Evolutionary conservation across 2,888 invertebrate genomes (phyloP).

Genomic region (Drosophila fulvimacula): DNA sequence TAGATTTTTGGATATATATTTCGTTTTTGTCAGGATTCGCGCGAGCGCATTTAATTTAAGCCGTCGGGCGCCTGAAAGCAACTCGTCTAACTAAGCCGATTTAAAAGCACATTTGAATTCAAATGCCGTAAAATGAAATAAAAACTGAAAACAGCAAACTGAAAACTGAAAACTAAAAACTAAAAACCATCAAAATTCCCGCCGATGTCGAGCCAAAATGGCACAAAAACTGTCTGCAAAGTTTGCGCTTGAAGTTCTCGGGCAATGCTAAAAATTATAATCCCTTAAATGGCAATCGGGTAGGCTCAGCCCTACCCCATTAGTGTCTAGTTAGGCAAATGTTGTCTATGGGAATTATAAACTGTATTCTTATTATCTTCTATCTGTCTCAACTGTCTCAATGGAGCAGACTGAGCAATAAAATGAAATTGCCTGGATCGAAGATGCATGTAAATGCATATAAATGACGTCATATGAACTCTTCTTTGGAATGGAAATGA

Average conservation of each 20-base stretch:
- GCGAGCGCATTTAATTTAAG: slow-evolving; percentile 72
- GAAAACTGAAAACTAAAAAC: slow-evolving; percentile 58
- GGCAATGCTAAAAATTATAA: slow-evolving; percentile 69
- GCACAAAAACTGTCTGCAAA: slow-evolving; percentile 77
- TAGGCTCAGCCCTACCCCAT: slow-evolving; percentile 29
- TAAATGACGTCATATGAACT: background rate
- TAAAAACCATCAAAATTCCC: slow-evolving; percentile 44
- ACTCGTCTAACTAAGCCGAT: slow-evolving; percentile 76
- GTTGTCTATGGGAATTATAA: slow-evolving; percentile 31
- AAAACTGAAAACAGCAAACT: slow-evolving; percentile 61
- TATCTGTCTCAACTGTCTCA: slow-evolving; percentile 2
- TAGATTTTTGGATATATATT: slow-evolving; percentile 16
- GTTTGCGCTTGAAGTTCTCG: slow-evolving; percentile 61
- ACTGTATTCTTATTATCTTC: slow-evolving; percentile 31
- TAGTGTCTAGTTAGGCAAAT: slow-evolving; percentile 28
- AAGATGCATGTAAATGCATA: background rate
- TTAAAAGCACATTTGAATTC: slow-evolving; percentile 79
- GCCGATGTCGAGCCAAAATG: slow-evolving; percentile 50
- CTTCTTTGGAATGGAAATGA: background rate
- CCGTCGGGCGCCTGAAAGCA: slow-evolving; percentile 65
- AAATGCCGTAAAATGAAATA: slow-evolving; percentile 71
- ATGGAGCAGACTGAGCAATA: background rate
- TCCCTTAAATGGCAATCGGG: slow-evolving; percentile 70
- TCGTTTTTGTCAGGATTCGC: slow-evolving; percentile 36
- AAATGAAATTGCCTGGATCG: background rate